These are phyloP conservation scores for Eilema caniola DNA, from an alignment of 2,888 invertebrate species.

Conservation along the genomic window DNA sequence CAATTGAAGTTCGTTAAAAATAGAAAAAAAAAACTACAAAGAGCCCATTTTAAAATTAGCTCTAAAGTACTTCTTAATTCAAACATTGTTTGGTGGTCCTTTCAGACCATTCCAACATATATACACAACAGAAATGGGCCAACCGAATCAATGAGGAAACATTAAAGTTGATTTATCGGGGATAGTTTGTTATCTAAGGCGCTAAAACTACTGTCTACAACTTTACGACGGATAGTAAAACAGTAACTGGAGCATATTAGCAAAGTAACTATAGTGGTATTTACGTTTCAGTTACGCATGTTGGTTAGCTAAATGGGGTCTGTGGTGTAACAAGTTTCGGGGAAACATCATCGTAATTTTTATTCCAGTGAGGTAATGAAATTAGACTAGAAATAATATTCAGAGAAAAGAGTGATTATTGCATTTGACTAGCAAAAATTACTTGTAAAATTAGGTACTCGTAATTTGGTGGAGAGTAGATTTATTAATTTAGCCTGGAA, in stretches of 20 bases:
- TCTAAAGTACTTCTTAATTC: conserved; percentile 25
- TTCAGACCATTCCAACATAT: conserved; percentile 15
- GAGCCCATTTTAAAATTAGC: conserved; percentile 17
- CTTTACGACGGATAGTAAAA: conserved; percentile 65
- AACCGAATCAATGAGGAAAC: conserved; percentile 72
- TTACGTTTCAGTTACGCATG: conserved; percentile 26
- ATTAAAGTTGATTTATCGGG: conserved; percentile 66
- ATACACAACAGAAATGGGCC: conserved; percentile 51
- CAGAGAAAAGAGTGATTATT: neutral
- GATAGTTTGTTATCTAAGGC: conserved; percentile 62
- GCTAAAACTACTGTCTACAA: conserved; percentile 61
- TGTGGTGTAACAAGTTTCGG: conserved; percentile 33
- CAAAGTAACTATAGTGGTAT: conserved; percentile 31
- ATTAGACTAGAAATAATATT: neutral
- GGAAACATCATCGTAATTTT: conserved; percentile 25
- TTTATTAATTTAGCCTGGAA: no score
- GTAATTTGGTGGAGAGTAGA: no score
- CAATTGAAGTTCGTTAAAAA: neutral
- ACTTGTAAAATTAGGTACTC: no score
- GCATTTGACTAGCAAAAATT: neutral
- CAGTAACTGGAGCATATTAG: conserved; percentile 48
- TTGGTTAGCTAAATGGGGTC: conserved; percentile 27
- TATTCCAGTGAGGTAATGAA: conserved; percentile 2
- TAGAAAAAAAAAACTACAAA: neutral
- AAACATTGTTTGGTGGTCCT: conserved; percentile 31